Evolutionary conservation across 1,140 invertebrate species (phyloP).

Genomic region (Halictus rubicundus): DNA sequence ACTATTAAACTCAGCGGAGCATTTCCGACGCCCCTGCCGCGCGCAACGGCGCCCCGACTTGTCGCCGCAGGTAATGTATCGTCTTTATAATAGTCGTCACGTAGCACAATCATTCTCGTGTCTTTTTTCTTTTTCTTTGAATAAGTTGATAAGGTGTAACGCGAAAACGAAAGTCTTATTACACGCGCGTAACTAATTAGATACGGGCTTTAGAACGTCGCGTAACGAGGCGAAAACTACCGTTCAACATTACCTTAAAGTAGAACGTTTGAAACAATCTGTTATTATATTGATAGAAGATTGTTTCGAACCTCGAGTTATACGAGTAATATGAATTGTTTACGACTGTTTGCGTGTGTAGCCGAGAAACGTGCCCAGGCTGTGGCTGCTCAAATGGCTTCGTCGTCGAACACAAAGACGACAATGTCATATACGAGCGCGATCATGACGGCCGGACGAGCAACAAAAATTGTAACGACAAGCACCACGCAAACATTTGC

Average conservation of each 20-base stretch:
- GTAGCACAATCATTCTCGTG: too few species aligned
- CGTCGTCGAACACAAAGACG: constrained; percentile 81
- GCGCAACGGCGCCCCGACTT: constrained; percentile 81
- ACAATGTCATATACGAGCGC: constrained; percentile 84
- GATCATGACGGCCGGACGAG: constrained; percentile 82
- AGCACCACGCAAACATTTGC: constrained; percentile 83
- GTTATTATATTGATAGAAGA: not conserved
- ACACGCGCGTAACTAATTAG: not conserved
- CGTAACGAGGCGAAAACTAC: not conserved
- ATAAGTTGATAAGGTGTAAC: not conserved
- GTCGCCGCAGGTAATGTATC: constrained; percentile 78
- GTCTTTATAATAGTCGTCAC: not conserved
- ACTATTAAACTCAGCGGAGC: constrained; percentile 72
- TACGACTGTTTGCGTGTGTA: constrained; percentile 24
- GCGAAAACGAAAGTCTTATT: not conserved
- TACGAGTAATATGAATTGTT: not conserved
- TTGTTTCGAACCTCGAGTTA: not conserved
- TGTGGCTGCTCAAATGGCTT: constrained; percentile 76
- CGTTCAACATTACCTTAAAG: too few species aligned
- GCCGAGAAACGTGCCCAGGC: constrained; percentile 78
- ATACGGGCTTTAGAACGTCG: not conserved
- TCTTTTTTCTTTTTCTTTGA: too few species aligned
- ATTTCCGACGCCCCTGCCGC: constrained; percentile 75
- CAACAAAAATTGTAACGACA: constrained; percentile 78
- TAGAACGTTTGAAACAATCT: not conserved